Evolutionary conservation across 2,888 invertebrate genomes (phyloP).

Genomic region (Acrobasis suavella): DNA sequence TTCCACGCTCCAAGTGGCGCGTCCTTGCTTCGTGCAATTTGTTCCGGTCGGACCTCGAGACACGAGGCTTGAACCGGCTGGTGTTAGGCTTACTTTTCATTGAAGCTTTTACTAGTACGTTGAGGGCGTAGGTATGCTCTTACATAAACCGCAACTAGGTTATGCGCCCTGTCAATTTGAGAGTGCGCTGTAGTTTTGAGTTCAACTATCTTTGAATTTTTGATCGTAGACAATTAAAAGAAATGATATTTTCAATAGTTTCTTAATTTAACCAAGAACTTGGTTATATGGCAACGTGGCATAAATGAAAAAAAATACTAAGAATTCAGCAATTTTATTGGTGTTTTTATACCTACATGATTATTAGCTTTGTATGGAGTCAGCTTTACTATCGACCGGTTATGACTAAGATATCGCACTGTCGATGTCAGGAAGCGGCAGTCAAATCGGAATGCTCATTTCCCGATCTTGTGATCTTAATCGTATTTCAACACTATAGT

Average conservation of each 20-base stretch:
- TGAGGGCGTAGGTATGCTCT: no score
- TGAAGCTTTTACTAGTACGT: background rate
- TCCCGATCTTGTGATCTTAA: constrained; percentile 56
- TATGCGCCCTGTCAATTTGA: no score
- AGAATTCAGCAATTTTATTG: no score
- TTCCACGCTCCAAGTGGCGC: constrained; percentile 45
- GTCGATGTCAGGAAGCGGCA: constrained; percentile 53
- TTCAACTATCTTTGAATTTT: no score
- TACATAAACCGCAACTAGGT: no score
- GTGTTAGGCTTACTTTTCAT: constrained; percentile 1
- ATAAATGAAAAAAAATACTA: no score
- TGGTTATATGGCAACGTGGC: no score
- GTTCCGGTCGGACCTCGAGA: constrained; percentile 33
- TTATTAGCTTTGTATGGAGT: background rate
- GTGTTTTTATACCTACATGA: no score
- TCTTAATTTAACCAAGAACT: no score
- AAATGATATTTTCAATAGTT: no score
- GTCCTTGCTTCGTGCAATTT: constrained; percentile 55
- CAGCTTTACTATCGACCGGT: constrained; percentile 35
- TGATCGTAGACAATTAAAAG: no score
- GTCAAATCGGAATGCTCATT: constrained; percentile 38
- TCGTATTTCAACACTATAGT: constrained; percentile 35
- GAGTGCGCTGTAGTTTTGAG: no score
- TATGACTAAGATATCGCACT: constrained; percentile 42
- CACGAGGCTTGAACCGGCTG: constrained; percentile 1